Conservation (phyloP, 30 jellyfish, hydroid and myxozoan species). For the Chironex yamaguchii region DNA sequence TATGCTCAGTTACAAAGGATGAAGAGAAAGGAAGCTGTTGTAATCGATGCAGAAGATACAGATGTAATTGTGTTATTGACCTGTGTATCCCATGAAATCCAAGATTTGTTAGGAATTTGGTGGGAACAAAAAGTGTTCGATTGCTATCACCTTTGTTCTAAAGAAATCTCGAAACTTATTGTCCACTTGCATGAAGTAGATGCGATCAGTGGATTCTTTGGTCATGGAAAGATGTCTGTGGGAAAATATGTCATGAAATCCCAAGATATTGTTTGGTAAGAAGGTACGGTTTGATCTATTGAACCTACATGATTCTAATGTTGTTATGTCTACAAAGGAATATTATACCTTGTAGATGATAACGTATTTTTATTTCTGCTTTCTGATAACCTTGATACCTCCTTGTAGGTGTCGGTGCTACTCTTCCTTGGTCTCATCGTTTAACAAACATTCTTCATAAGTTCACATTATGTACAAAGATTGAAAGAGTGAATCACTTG, state of each 20-base stretch:
- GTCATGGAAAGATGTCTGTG: conserved; percentile 62
- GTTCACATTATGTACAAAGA: conserved; percentile 9
- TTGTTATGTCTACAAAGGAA: not conserved
- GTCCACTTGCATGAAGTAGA: conserved; percentile 50
- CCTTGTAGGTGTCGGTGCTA: conserved; percentile 19
- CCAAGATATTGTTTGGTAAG: conserved; percentile 21
- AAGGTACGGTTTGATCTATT: conserved; percentile 16
- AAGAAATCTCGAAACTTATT: conserved; percentile 5
- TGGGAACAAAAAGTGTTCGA: not conserved
- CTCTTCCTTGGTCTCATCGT: conserved; percentile 13
- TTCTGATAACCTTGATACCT: not conserved
- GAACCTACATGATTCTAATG: not conserved
- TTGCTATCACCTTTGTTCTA: conserved; percentile 13
- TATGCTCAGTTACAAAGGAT: conserved; percentile 22
- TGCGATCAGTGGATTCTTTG: conserved; percentile 49
- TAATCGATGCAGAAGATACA: conserved; percentile 29
- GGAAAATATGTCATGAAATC: conserved; percentile 17
- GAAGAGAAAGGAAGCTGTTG: conserved; percentile 19
- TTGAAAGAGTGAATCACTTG: conserved; percentile 7
- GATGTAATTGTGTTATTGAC: conserved; percentile 26
- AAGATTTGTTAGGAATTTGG: conserved; percentile 1
- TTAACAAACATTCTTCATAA: conserved; percentile 9
- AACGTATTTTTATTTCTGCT: not conserved
- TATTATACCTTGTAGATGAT: not conserved
- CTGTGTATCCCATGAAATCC: conserved; percentile 22